A percentile compares a stretch with the other conserved stretches of the same genome.
phyloP scores from a whole-genome alignment of 1,140 invertebrate species.

The Zaprionus tsacasi region DNA sequence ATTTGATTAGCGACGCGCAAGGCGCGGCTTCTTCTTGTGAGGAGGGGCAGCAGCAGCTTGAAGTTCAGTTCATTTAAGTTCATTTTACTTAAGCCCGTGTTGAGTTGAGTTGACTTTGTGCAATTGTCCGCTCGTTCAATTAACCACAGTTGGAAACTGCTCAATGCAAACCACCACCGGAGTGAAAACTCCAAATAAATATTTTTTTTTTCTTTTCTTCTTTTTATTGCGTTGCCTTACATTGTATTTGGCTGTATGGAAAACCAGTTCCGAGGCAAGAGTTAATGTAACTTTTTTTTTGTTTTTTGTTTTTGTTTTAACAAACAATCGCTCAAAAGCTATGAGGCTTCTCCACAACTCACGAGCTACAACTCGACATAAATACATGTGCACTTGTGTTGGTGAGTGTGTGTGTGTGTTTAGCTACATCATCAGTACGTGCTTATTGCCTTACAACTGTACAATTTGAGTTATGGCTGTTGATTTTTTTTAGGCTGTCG shows the following conservation, averaged over 20 bases:
- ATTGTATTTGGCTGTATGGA: slow-evolving; percentile 20
- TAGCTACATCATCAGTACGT: slow-evolving; percentile 38
- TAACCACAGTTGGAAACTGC: slow-evolving; percentile 55
- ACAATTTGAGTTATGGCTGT: slow-evolving; percentile 47
- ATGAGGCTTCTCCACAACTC: slow-evolving; percentile 44
- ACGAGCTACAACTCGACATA: slow-evolving; percentile 19
- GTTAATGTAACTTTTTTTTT: slow-evolving; percentile 30
- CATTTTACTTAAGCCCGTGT: not conserved
- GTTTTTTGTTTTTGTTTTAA: slow-evolving; percentile 44
- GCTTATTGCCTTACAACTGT: slow-evolving; percentile 48
- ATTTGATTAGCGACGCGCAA: slow-evolving; percentile 39
- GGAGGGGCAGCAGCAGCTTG: not conserved
- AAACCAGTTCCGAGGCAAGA: slow-evolving; percentile 42
- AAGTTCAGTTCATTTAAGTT: not conserved
- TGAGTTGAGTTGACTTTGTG: slow-evolving; percentile 52
- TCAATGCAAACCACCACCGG: slow-evolving; percentile 54
- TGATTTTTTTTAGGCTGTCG: slow-evolving; percentile 41
- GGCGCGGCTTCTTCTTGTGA: slow-evolving; percentile 31
- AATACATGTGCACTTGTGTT: slow-evolving; percentile 6
- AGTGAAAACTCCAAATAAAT: slow-evolving; percentile 52
- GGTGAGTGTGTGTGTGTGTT: slow-evolving; percentile 2
- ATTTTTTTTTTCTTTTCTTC: slow-evolving; percentile 1
- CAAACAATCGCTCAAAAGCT: slow-evolving; percentile 39
- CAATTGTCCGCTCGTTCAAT: slow-evolving; percentile 65
- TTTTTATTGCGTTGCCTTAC: slow-evolving; percentile 23